These are phyloP conservation scores for Trachythela sp. DNA, from an alignment of 64 coral and sea anemone species.

Conservation along the genomic window DNA sequence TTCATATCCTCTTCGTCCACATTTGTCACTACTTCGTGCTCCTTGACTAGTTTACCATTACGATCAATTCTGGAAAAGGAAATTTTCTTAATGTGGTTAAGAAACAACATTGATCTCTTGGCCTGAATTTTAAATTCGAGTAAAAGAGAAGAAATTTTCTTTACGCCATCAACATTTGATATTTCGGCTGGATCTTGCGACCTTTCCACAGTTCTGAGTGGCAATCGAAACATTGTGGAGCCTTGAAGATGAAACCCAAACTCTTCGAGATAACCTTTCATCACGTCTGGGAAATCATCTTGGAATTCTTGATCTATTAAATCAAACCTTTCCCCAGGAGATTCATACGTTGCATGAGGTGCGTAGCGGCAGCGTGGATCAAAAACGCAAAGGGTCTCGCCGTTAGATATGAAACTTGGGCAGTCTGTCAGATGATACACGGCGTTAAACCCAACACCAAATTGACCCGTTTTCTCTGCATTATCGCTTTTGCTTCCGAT, in stretches of 20 bases:
- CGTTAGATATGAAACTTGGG: constrained; percentile 82
- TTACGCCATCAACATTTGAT: constrained; percentile 37
- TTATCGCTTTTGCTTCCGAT: constrained; percentile 52
- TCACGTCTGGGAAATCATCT: constrained; percentile 66
- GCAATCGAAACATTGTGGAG: constrained; percentile 89
- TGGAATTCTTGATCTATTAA: constrained; percentile 69
- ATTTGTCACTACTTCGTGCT: constrained; percentile 57
- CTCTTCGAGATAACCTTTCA: constrained; percentile 71
- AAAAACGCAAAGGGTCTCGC: constrained; percentile 63
- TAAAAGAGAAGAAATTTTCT: constrained; percentile 54
- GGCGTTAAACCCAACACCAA: constrained; percentile 81
- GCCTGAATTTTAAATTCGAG: constrained; percentile 61
- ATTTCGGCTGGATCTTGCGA: constrained; percentile 59
- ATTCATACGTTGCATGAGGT: constrained; percentile 65
- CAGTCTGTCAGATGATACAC: constrained; percentile 93
- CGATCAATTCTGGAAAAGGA: constrained; percentile 70
- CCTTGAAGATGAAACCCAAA: constrained; percentile 66
- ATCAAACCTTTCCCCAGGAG: constrained; percentile 70
- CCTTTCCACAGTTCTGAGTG: constrained; percentile 52
- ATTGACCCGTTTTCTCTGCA: constrained; percentile 66
- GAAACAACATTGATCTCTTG: constrained; percentile 68
- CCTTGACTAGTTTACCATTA: constrained; percentile 52
- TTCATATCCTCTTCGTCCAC: constrained; percentile 31
- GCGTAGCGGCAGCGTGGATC: constrained; percentile 78
- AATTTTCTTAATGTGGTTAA: constrained; percentile 62